phyloP scores from a whole-genome alignment of 2,113 vertebrate species.

The Atrichornis clamosus region DNA sequence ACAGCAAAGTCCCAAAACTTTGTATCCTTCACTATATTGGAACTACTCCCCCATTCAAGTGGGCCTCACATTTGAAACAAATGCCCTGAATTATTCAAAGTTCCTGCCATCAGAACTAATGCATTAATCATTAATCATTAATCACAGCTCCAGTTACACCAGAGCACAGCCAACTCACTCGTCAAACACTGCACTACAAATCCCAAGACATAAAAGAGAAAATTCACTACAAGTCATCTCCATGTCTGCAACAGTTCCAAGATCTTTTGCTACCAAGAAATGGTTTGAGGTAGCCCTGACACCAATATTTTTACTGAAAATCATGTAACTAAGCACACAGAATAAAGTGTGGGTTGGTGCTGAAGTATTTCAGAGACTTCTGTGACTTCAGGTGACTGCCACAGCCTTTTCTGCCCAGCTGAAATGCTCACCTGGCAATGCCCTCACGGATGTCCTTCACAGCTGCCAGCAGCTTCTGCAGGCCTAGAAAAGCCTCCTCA shows the following conservation, averaged over 20 bases:
- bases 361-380: background rate
- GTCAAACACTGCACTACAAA: background rate
- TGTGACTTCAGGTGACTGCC: background rate
- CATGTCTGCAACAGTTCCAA: background rate
- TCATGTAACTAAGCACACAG: background rate
- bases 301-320: background rate
- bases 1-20: background rate
- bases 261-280: background rate
- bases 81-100: background rate
- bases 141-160: background rate
- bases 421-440: constrained; percentile 80
- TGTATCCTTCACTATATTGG: accelerated
- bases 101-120: background rate
- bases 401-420: background rate
- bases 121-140: background rate
- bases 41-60: background rate
- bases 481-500: constrained; percentile 80
- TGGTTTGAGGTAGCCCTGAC: background rate
- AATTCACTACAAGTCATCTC: background rate
- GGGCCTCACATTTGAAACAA: background rate
- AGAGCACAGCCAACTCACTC: accelerated
- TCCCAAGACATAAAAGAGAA: background rate
- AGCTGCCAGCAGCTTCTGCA: constrained; percentile 80
- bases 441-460: constrained; percentile 82
- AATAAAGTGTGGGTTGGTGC: background rate